Conservation (phyloP, 2,888 invertebrate genomes). For the Euproctis similis region DNA sequence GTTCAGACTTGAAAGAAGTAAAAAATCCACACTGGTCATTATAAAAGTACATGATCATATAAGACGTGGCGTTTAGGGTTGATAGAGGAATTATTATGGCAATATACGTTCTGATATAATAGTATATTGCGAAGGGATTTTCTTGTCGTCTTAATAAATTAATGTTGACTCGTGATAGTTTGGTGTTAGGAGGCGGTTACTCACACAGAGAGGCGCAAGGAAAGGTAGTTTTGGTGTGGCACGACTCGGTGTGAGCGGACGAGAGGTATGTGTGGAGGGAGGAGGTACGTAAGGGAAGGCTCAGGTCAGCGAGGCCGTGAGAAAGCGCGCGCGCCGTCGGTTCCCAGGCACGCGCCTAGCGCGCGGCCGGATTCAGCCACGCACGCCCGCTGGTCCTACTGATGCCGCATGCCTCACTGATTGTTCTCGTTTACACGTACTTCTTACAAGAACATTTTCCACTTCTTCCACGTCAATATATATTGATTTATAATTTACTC, state of each 20-base stretch:
- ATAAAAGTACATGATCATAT: constrained; percentile 29
- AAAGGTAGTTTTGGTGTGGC: constrained; percentile 32
- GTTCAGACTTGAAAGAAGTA: neutral
- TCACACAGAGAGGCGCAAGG: constrained; percentile 30
- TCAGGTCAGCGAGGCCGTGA: constrained; percentile 66
- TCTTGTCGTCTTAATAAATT: constrained; percentile 22
- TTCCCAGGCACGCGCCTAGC: constrained; percentile 73
- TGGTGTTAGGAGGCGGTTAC: constrained; percentile 27
- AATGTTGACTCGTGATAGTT: constrained; percentile 17
- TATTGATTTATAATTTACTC: too few relatives aligned
- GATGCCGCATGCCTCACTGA: constrained; percentile 6
- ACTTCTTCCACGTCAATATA: too few relatives aligned
- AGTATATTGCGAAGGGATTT: too few relatives aligned
- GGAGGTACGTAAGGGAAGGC: constrained; percentile 21
- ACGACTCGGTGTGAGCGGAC: constrained; percentile 12
- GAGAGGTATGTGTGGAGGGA: constrained; percentile 10
- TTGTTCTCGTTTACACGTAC: constrained; percentile 6
- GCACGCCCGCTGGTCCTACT: constrained; percentile 22
- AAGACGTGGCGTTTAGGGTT: too few relatives aligned
- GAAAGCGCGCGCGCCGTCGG: constrained; percentile 74
- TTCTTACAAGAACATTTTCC: too few relatives aligned
- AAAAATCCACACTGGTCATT: constrained; percentile 20
- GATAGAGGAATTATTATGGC: constrained; percentile 34
- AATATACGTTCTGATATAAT: too few relatives aligned
- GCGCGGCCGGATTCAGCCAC: constrained; percentile 47